phyloP scores from a whole-genome alignment of 2,113 vertebrate genomes.

The Corythornis vintsioides region DNA sequence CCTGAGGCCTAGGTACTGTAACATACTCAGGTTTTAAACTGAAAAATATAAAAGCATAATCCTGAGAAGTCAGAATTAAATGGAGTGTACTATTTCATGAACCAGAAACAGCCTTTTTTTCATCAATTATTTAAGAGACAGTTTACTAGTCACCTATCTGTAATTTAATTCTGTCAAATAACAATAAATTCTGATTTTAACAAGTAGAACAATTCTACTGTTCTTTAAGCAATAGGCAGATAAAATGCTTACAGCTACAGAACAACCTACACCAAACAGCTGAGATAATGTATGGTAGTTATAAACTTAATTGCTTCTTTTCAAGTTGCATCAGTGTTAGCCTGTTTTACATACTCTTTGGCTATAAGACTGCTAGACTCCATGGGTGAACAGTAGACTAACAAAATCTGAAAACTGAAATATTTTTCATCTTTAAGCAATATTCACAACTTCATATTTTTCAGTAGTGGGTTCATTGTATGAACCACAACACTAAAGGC shows the following conservation, averaged over 20 bases:
- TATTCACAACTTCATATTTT: background rate
- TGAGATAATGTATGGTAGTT: background rate
- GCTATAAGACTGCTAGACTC: background rate
- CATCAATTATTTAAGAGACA: background rate
- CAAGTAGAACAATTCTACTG: background rate
- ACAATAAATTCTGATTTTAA: background rate
- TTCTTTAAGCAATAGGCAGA: background rate
- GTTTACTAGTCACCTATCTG: background rate
- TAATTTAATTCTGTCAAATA: background rate
- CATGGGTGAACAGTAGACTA: background rate
- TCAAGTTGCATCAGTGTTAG: background rate
- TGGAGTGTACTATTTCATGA: background rate
- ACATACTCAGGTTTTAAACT: background rate
- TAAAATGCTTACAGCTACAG: background rate
- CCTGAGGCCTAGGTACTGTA: background rate
- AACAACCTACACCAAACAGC: background rate
- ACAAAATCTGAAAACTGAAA: background rate
- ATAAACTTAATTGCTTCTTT: background rate
- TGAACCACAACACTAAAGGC: background rate
- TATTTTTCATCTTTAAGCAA: background rate
- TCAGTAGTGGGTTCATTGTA: background rate
- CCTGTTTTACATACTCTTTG: background rate
- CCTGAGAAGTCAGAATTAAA: background rate
- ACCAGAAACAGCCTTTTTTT: background rate
- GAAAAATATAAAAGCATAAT: background rate